Evolutionary conservation across 2,113 vertebrate species (phyloP).

Genomic region (Tachycineta bicolor): DNA sequence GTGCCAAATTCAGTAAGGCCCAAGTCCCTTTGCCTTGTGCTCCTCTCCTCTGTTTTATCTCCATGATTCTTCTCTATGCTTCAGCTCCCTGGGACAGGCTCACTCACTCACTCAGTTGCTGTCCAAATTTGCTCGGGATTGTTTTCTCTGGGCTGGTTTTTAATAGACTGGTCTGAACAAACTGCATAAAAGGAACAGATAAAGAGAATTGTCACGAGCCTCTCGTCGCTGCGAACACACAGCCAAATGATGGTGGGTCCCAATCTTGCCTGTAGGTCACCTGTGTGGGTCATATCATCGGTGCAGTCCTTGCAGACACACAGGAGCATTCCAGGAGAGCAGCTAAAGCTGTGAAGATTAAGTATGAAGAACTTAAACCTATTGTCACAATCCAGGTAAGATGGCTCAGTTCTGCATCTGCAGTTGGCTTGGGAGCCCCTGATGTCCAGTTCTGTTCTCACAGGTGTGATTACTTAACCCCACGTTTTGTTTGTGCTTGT

Average conservation of each 20-base stretch:
- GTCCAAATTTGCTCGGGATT: neutral
- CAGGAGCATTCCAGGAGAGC: conserved; percentile 89
- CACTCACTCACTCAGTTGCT: neutral
- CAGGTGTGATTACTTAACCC: neutral
- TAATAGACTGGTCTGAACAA: neutral
- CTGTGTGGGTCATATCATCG: conserved; percentile 92
- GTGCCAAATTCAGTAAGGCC: neutral
- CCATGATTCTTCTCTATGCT: neutral
- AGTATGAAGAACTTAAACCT: conserved; percentile 87
- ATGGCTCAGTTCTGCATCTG: neutral
- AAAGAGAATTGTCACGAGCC: neutral
- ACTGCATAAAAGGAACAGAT: neutral
- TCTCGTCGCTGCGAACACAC: neutral
- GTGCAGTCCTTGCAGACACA: conserved; percentile 89
- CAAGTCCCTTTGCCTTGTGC: neutral
- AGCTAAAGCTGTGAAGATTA: conserved; percentile 83
- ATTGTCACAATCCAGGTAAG: conserved; percentile 91
- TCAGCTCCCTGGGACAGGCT: neutral
- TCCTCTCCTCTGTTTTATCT: neutral
- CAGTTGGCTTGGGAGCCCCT: neutral
- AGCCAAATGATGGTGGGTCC: neutral
- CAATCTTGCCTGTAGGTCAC: conserved; percentile 82
- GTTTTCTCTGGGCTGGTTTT: neutral
- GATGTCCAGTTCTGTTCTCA: neutral
- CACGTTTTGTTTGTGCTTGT: neutral